Percentiles rank a stretch among this genome's conserved stretches.
phyloP scores from a whole-genome alignment of 1,140 invertebrate genomes.

The Samia ricini region DNA sequence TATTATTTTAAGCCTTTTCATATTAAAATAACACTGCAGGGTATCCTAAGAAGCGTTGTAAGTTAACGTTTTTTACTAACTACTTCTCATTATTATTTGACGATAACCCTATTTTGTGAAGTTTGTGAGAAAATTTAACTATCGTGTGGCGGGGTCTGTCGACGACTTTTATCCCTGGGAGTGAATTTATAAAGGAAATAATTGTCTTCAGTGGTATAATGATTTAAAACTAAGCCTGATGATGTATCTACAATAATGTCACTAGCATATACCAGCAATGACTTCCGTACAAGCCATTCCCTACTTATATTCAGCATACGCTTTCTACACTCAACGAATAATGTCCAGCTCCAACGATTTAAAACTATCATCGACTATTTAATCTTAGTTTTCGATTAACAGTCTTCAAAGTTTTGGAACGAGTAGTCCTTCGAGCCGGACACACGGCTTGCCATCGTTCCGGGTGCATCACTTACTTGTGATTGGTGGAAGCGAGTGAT shows the following conservation, averaged over 20 bases:
- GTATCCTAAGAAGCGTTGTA: not conserved
- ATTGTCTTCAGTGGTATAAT: not conserved
- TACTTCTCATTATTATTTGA: not conserved
- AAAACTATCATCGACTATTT: not conserved
- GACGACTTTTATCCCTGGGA: not conserved
- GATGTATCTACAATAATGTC: conserved; percentile 43
- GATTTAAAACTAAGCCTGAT: conserved; percentile 31
- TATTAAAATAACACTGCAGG: not conserved
- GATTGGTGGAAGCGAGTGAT: conserved; percentile 90
- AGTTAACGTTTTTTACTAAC: not conserved
- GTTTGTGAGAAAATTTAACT: not conserved
- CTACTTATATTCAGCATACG: conserved; percentile 53
- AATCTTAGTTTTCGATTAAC: not conserved
- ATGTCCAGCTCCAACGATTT: conserved; percentile 19
- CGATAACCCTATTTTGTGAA: not conserved
- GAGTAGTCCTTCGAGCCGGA: not conserved
- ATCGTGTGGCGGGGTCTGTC: not conserved
- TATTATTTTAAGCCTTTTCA: not conserved
- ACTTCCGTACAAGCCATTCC: conserved; percentile 59
- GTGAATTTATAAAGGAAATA: not conserved
- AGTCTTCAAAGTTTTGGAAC: conserved; percentile 11
- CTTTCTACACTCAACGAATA: conserved; percentile 43
- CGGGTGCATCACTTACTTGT: conserved; percentile 80
- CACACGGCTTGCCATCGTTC: not conserved
- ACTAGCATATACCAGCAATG: conserved; percentile 17